Conservation (phyloP, 2,113 vertebrate species). For the Cavia porcellus region DNA sequence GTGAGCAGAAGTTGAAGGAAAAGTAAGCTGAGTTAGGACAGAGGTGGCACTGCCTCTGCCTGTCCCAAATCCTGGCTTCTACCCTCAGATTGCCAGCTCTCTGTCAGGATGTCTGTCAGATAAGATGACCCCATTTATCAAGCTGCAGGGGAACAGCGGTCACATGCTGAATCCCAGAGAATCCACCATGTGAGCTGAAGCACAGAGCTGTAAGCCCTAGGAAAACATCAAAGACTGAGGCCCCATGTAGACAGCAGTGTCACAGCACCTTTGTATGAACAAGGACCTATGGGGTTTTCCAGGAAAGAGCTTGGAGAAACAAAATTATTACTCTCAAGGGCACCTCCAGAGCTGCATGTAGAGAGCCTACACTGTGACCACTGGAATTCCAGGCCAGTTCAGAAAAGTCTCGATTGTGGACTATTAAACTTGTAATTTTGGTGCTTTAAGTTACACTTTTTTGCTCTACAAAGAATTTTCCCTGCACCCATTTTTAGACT, state of each 20-base stretch:
- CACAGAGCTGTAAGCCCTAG: not conserved
- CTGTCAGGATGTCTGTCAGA: not conserved
- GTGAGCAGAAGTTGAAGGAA: not conserved
- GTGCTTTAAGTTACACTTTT: not conserved
- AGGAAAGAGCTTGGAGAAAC: not conserved
- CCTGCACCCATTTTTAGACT: fast-evolving
- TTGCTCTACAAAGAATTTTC: not conserved
- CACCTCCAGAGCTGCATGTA: fast-evolving
- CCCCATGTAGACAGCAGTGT: not conserved
- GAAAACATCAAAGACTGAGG: not conserved
- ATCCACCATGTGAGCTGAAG: not conserved
- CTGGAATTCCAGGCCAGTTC: fast-evolving
- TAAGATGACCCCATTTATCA: not conserved
- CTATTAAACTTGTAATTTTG: not conserved
- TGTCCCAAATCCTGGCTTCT: not conserved
- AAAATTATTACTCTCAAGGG: not conserved
- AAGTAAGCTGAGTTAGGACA: not conserved
- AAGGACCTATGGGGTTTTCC: not conserved
- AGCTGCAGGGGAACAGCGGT: not conserved
- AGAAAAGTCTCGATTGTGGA: not conserved
- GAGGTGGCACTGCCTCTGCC: not conserved
- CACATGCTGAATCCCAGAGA: not conserved
- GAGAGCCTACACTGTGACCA: too few species aligned
- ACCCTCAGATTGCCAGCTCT: not conserved
- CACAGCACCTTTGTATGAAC: not conserved